Conservation (phyloP, 2,113 vertebrate genomes). For the Vicugna pacos region DNA sequence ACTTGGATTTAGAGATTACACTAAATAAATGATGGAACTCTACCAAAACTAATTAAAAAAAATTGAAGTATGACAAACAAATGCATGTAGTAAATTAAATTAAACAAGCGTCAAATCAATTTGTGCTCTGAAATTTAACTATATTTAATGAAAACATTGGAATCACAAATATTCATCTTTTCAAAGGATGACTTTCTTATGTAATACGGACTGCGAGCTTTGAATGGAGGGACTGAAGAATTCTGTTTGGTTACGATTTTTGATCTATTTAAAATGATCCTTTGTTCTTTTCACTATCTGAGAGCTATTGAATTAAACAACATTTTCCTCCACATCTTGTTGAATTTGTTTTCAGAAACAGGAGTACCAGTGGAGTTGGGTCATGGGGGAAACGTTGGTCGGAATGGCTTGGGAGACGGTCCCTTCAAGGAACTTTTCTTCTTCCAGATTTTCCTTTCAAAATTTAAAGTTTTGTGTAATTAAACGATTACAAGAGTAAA, state of each 20-base stretch:
- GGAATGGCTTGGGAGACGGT: neutral
- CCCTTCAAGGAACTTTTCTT: neutral
- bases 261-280: neutral
- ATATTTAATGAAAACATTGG: neutral
- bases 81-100: neutral
- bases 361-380: accelerated
- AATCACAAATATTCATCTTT: neutral
- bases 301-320: neutral
- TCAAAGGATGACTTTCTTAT: neutral
- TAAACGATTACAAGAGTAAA: neutral
- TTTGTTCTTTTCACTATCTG: neutral
- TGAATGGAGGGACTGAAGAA: neutral
- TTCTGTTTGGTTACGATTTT: neutral
- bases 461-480: neutral
- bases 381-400: accelerated
- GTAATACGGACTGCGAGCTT: neutral
- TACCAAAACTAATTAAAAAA: neutral
- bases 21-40: neutral
- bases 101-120: neutral
- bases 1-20: neutral
- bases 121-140: neutral
- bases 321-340: neutral
- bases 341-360: neutral
- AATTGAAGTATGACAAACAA: neutral
- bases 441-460: neutral